phyloP scores from a whole-genome alignment of 2,888 invertebrate species.

The Hybos culiciformis region DNA sequence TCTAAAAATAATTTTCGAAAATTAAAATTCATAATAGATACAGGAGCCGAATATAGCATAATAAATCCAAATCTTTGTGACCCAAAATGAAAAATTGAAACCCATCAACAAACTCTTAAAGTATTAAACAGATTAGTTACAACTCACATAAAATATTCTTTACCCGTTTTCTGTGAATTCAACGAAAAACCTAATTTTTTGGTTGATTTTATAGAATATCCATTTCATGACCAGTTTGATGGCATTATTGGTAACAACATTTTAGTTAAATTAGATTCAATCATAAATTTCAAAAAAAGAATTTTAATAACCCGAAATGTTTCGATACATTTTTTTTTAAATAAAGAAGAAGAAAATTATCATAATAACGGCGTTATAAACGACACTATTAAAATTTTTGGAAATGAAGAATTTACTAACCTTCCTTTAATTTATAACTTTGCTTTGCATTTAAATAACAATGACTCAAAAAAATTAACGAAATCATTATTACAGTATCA shows the following conservation, averaged over 20 bases:
- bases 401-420: background rate
- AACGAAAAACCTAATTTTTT: background rate
- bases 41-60: constrained; percentile 7
- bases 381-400: background rate
- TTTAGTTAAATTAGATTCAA: background rate
- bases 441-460: constrained; percentile 1
- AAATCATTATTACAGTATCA: background rate
- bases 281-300: background rate
- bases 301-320: background rate
- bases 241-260: constrained; percentile 8
- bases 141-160: too few species aligned
- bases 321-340: too few species aligned
- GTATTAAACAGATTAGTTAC: background rate
- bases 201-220: constrained; percentile 5
- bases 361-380: too few species aligned
- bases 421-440: constrained; percentile 1
- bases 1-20: background rate
- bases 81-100: constrained; percentile 5
- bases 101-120: background rate
- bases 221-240: constrained; percentile 4
- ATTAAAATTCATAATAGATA: constrained; percentile 5
- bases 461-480: constrained; percentile 1
- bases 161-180: constrained; percentile 5
- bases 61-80: constrained; percentile 3
- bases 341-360: too few species aligned